Evolutionary conservation across 2,888 invertebrate genomes (phyloP), one percentile per base, ranked within the genome.

Genomic region (Ophion ventricosus): DNA sequence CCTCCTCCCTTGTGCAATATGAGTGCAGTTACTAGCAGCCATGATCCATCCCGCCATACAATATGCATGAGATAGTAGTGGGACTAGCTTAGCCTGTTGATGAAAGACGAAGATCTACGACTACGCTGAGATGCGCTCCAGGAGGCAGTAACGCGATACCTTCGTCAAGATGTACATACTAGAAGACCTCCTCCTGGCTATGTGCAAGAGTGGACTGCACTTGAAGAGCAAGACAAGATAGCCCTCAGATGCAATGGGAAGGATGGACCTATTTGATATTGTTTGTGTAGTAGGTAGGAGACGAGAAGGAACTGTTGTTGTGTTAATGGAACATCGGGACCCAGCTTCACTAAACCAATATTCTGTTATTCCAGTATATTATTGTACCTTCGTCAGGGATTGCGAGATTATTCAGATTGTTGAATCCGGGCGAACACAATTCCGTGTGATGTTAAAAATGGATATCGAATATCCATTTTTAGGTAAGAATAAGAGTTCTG

Each of bases 111-210:
- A 84, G 70, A 75, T 61, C 75, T 3, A 11, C 54, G 11, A 25
- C 49, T 57, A 75, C 75, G 25, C 66, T 17, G 66, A 75, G 59
- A 75, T 78, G 54, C 64, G 49, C 74, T 81, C 56, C 40, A 35
- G 64, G 67, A 74, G 75, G 57, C 40, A 20, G 66, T 43, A 77
- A 70, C 59, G 57, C 25, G 75, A 81, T 74, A 66, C 59, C 74
- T 81, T 66, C 78, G 78, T 84, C 84, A 70, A 78, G 59, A 74
- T 82, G 70, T 69, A 81, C 49, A 81, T 78, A 81, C 49, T 69
- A 77, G 57, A 59, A 25, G 77, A 77, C 14, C 70, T 77, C 14
- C 70, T 77, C 56, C 11, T 29, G 29, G 43, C 64, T 78, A 78
- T 70, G 54, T 59, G 17, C 26, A 63, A 61, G 20, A 25, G 26